Base-by-base conservation (phyloP, 2,888 invertebrate species). In the Yponomeuta sedellus region DNA sequence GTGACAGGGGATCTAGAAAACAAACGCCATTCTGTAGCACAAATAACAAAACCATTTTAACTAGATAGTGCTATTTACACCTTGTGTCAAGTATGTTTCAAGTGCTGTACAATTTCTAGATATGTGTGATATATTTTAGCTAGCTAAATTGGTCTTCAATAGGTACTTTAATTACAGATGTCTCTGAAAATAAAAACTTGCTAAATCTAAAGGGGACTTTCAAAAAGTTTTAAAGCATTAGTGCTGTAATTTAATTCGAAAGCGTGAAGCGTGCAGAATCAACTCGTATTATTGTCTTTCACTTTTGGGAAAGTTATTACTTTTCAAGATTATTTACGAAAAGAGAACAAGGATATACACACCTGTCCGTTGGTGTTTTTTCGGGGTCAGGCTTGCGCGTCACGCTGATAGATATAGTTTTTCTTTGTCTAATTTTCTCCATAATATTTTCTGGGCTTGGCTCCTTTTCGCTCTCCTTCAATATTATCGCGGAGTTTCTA, bases 251-350 rank as follows among this genome's bases (percentile, higher is more conserved):
- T 82, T 84, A 82, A 86, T 82, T 82, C 78, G 78, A 80, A 91
- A 91, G 91, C 91, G 75, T 85, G 82, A 91, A 89, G 88, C 91
- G 91, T 91, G 91, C 91, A 89, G 81, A 86, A 75, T 80, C 82
- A 86, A 86, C 81, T 77, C 79, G 76, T 77, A 79, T 82, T 80
- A 79, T 78, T 76, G 22, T 52, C 28, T 64, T 78, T 82, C 81
- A 78, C 81, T 74, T 80, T 79, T 72, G 83, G 88, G 83, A 81
- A 73, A 88, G 89, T 90, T 90, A 88, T 85, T 61, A 61, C 39
- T 52, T 12, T 72, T 73, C 78, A 52, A 16, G 12, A 88, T 88
- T 88, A 91, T 89, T 89, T 79, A 90, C 89, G 87, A 82, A 77
- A 83, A 20, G 40, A 20, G 20, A 20, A 28, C 5, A 40, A 83